Base-by-base conservation (phyloP, 2,797 vertebrate genomes). In the Sebastes trivittatus region DNA sequence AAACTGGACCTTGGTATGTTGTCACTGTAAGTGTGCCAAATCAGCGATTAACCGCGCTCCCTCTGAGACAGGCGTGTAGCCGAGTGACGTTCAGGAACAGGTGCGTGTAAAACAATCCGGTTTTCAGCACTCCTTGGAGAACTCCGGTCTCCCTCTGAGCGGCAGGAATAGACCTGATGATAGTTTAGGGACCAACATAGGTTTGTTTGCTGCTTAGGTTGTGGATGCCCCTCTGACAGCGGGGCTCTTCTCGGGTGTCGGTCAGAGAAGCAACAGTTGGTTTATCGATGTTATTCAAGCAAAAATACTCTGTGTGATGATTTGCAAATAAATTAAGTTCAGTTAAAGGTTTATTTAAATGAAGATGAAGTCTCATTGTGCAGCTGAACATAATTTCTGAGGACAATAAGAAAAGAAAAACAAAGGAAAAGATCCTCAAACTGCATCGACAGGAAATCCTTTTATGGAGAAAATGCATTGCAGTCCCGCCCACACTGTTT, bases 1-100 rank as follows among this genome's bases (percentile, higher is more conserved):
- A 94, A 96, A 96, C 89, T 89, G 92, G 93, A 95, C 90, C 92
- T 92, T 83, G 94, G 95, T 94, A 95, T 96, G 94, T 94, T 95
- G 93, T 94, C 91, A 91, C 89, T 94, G 94, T 94, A 94, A 94
- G 92, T 93, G 93, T 93, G 95, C 94, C 94, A 95, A 96, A 95
- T 95, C 93, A 94, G 94, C 92, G 94, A 95, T 95, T 96, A 95
- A 93, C 88, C 86, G 86, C 73, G 69, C 90, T 94, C 82, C 87
- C 88, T 80, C 49, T 27, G 82, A 91, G 94, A 95, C 94, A 95
- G 93, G 93, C 95, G 87, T 94, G 94, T 78, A 94, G 95, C 79
- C 32, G 91, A 93, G 92, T 95, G 95, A 96, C 84, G 77, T 81
- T 75, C 76, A 34, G 81, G 25, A 88, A 82, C 92, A 93, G 92